Conservation (phyloP, 30 jellyfish, hydroid and myxozoan genomes). For the Cassiopea andromeda region DNA sequence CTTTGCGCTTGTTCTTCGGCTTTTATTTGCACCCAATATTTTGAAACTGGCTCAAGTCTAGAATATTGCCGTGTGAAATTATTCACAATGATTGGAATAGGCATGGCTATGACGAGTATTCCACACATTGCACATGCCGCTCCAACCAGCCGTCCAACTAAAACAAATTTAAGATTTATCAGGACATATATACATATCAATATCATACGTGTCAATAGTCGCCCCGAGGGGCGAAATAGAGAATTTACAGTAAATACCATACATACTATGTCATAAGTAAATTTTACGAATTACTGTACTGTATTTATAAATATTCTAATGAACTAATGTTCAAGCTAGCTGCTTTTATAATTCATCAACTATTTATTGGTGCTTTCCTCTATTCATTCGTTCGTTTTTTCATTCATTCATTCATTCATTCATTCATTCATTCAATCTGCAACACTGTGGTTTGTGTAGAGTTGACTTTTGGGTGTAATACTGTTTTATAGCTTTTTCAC, state of each 20-base stretch:
- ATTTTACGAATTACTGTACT: too few relatives aligned
- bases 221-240: too few relatives aligned
- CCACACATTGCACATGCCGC: slow-evolving; percentile 99
- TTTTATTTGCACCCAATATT: slow-evolving; percentile 78
- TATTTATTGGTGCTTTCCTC: neutral
- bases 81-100: slow-evolving; percentile 95
- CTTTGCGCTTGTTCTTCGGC: slow-evolving; percentile 53
- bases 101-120: slow-evolving; percentile 96
- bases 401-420: slow-evolving; percentile 3
- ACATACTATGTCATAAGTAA: too few relatives aligned
- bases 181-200: neutral
- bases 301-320: neutral
- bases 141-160: slow-evolving; percentile 96
- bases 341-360: neutral
- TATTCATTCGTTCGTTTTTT: neutral
- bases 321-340: neutral
- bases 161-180: slow-evolving; percentile 2
- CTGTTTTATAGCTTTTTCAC: too few relatives aligned
- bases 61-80: slow-evolving; percentile 93
- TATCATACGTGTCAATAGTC: neutral
- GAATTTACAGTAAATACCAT: too few relatives aligned
- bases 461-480: too few relatives aligned
- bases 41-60: slow-evolving; percentile 90
- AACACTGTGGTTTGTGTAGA: neutral
- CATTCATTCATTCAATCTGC: neutral